phyloP scores from a whole-genome alignment of 2,888 invertebrate genomes.

The Lasioglossum figueresi region DNA sequence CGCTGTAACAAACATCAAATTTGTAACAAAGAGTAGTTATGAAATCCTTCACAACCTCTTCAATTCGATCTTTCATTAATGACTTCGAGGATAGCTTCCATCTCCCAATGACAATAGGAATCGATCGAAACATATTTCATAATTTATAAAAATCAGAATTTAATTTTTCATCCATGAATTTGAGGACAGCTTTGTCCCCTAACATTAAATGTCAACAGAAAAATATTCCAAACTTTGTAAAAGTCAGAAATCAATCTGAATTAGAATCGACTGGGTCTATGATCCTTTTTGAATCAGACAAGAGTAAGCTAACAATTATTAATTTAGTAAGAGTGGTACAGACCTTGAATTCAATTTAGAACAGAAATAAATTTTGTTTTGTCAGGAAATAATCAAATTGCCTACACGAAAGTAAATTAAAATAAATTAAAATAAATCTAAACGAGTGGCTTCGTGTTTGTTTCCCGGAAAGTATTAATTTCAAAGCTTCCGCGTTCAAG shows the following conservation, averaged over 20 bases:
- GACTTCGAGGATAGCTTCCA: not conserved
- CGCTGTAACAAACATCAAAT: not conserved
- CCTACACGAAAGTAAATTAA: not conserved
- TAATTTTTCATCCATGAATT: too few species aligned
- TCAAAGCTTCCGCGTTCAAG: not conserved
- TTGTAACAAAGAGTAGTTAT: not conserved
- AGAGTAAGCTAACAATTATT: too few species aligned
- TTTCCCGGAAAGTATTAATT: not conserved
- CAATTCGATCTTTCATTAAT: not conserved
- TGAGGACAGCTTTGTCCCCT: not conserved
- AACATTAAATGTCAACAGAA: not conserved
- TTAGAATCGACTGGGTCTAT: not conserved
- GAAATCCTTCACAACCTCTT: not conserved
- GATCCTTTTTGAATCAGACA: too few species aligned
- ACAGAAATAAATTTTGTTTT: not conserved
- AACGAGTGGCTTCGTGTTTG: not conserved
- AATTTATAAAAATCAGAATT: not conserved
- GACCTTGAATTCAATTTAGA: not conserved
- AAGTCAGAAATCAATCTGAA: not conserved
- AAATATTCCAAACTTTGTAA: not conserved
- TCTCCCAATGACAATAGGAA: not conserved
- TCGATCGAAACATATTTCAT: not conserved
- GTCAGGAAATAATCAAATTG: not conserved
- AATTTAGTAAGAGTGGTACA: too few species aligned
- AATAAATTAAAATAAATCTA: not conserved